Conservation (phyloP, 1,140 invertebrate genomes). For the Musca vetustissima region DNA sequence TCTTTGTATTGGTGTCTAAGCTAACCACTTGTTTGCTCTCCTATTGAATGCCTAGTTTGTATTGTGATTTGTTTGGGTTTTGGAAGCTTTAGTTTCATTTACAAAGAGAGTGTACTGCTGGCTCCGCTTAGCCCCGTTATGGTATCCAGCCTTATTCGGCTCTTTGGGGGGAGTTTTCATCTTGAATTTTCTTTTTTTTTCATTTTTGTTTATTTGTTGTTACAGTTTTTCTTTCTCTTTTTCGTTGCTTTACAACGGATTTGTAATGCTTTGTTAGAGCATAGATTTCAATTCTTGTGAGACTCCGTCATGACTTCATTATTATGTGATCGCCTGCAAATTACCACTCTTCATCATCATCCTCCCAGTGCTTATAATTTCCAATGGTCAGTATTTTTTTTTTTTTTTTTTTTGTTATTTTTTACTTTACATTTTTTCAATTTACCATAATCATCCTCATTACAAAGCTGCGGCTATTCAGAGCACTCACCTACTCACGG, state of each 20-base stretch:
- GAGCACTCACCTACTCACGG: not conserved
- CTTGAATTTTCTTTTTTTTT: no score
- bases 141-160: no score
- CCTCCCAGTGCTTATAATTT: not conserved
- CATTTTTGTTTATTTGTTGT: not conserved
- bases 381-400: not conserved
- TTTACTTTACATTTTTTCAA: not conserved
- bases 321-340: not conserved
- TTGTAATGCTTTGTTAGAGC: slow-evolving; percentile 9
- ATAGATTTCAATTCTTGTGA: not conserved
- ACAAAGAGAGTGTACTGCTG: no score
- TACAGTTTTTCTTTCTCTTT: not conserved
- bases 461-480: not conserved
- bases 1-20: no score
- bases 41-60: no score
- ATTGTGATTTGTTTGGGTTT: no score
- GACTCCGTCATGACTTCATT: not conserved
- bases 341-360: not conserved
- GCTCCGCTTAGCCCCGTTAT: no score
- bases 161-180: no score
- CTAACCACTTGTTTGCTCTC: no score
- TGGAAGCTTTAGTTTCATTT: no score
- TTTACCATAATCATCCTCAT: not conserved
- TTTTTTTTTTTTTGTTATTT: not conserved
- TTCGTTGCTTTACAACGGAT: not conserved